These are phyloP conservation scores for Drosophila sordidula DNA, from an alignment of 2,888 invertebrate genomes.

Conservation along the genomic window DNA sequence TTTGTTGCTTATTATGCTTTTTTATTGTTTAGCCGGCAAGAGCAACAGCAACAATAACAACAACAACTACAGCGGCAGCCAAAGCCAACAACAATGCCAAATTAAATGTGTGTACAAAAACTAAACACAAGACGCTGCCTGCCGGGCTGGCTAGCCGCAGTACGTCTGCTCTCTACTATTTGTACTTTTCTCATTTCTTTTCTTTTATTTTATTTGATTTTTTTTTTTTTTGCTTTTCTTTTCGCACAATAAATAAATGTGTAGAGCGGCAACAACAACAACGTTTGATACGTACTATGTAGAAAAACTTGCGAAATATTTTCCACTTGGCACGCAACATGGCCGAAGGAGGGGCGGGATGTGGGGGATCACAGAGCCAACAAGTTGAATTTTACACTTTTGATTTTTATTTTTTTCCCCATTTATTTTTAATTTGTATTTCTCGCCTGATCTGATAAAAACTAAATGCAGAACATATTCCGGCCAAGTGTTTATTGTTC, in stretches of 20 bases:
- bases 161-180: conserved; percentile 33
- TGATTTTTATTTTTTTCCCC: conserved; percentile 51
- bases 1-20: conserved; percentile 54
- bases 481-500: conserved; percentile 63
- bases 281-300: conserved; percentile 34
- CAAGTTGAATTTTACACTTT: conserved; percentile 71
- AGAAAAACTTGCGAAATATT: conserved; percentile 79
- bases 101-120: conserved; percentile 65
- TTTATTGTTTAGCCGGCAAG: conserved; percentile 69
- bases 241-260: conserved; percentile 74
- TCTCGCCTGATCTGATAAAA: conserved; percentile 65
- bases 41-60: conserved; percentile 53
- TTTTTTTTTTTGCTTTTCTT: conserved; percentile 40
- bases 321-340: conserved; percentile 79
- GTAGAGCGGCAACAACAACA: conserved; percentile 46
- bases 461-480: conserved; percentile 53
- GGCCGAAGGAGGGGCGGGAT: conserved; percentile 42
- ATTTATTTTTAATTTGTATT: conserved; percentile 73
- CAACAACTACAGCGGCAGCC: conserved; percentile 26
- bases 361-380: conserved; percentile 36
- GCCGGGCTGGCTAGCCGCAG: conserved; percentile 32
- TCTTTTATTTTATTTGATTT: conserved; percentile 6
- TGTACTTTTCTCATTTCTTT: conserved; percentile 21
- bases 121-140: conserved; percentile 67
- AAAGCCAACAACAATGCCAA: conserved; percentile 55